Percentiles rank a stretch among this genome's conserved stretches.
Conservation (phyloP, 2,797 vertebrate species). For the Falco rusticolus region DNA sequence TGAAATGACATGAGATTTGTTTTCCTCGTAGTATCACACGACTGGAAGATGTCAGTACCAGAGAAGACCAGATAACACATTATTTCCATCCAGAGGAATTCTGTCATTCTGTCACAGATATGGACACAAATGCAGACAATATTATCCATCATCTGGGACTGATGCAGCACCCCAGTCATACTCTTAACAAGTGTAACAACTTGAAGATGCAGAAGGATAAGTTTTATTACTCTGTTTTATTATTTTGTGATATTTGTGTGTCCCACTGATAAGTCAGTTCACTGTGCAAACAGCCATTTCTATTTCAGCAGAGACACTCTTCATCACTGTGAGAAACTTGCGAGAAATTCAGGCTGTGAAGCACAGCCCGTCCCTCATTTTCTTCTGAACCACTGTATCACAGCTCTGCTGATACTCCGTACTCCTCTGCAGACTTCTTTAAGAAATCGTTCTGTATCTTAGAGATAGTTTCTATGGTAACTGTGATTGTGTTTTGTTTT, state of each 20-base stretch:
- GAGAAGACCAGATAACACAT: constrained; percentile 20
- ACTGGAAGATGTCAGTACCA: constrained; percentile 21
- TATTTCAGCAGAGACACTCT: background rate
- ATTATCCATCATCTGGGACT: background rate
- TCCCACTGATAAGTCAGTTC: background rate
- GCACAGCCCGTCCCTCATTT: background rate
- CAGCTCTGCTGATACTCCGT: background rate
- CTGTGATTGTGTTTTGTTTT: background rate
- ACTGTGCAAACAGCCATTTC: background rate
- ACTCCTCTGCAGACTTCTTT: background rate
- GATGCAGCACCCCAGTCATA: background rate
- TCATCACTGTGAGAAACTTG: background rate
- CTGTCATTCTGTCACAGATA: constrained; percentile 1
- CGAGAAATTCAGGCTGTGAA: background rate
- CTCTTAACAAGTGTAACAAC: background rate
- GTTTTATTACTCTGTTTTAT: background rate
- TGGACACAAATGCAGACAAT: background rate
- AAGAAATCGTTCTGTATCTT: constrained; percentile 27
- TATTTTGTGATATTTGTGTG: background rate
- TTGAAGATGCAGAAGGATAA: background rate
- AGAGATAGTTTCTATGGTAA: constrained; percentile 56
- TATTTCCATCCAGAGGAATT: constrained; percentile 19
- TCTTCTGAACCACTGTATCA: background rate
- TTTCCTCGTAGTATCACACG: background rate
- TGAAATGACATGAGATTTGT: constrained; percentile 39